Percentiles rank a stretch among this genome's conserved stretches.
Conservation (phyloP, 2,797 vertebrate species). For the Acestrorhynchus altus region DNA sequence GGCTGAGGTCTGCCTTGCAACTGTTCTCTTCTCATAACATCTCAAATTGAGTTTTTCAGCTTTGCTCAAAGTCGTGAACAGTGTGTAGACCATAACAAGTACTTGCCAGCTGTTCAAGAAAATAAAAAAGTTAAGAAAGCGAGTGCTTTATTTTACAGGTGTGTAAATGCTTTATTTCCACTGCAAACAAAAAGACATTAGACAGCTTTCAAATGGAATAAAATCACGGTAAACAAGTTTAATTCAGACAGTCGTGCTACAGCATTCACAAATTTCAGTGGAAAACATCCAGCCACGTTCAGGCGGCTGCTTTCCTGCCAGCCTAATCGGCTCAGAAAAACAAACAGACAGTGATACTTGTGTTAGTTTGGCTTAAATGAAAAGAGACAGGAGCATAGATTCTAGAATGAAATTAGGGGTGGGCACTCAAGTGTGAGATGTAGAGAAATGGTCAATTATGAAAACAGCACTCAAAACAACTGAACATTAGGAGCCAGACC, state of each 20-base stretch:
- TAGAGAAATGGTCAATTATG: slow-evolving; percentile 44
- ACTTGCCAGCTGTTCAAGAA: slow-evolving; percentile 27
- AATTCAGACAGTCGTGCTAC: slow-evolving; percentile 1
- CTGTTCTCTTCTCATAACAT: neutral
- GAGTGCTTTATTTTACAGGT: slow-evolving; percentile 1
- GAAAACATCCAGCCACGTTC: slow-evolving; percentile 24
- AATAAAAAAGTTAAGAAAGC: neutral
- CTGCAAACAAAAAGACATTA: slow-evolving; percentile 22
- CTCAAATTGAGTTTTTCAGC: neutral
- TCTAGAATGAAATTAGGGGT: slow-evolving; percentile 20
- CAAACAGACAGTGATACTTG: slow-evolving; percentile 14
- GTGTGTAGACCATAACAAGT: neutral
- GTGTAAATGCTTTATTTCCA: slow-evolving; percentile 10
- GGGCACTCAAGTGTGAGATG: slow-evolving; percentile 32
- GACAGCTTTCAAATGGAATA: slow-evolving; percentile 22
- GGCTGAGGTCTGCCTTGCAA: neutral
- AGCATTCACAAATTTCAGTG: slow-evolving; percentile 14
- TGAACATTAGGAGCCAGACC: neutral
- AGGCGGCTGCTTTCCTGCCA: slow-evolving; percentile 10
- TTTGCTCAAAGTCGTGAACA: neutral
- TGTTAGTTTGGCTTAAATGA: slow-evolving; percentile 45
- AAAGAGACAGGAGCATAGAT: slow-evolving; percentile 37
- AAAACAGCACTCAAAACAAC: slow-evolving; percentile 36
- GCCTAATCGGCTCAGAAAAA: slow-evolving; percentile 18
- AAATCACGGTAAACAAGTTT: slow-evolving; percentile 18